These are phyloP conservation scores for Hylyphantes graminicola DNA, from an alignment of 1,140 invertebrate species.

Conservation along the genomic window DNA sequence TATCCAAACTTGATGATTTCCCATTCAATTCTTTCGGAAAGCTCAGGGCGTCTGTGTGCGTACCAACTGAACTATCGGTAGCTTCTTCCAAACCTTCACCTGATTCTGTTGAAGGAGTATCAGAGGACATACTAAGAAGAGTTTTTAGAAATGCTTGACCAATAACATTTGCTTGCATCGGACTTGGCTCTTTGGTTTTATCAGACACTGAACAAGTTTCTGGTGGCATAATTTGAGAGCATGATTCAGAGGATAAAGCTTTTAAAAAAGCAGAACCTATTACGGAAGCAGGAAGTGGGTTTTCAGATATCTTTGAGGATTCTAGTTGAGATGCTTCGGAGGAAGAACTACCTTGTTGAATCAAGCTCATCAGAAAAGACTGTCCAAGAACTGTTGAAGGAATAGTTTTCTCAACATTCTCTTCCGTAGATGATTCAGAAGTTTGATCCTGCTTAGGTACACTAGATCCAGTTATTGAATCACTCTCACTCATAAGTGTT, in stretches of 20 bases:
- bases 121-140: constrained; percentile 8
- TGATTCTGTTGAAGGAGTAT: neutral
- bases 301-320: neutral
- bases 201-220: too few species aligned
- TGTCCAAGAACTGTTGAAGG: constrained; percentile 35
- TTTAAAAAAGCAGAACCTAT: constrained; percentile 34
- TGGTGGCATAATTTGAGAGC: neutral
- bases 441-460: neutral
- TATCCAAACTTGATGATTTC: neutral
- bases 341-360: neutral
- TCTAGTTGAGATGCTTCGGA: neutral
- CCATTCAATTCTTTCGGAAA: neutral
- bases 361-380: constrained; percentile 29
- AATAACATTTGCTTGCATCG: constrained; percentile 42
- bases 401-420: constrained; percentile 12
- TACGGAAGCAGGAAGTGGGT: constrained; percentile 4
- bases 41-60: neutral
- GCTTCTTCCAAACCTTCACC: neutral
- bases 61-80: neutral
- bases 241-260: constrained; percentile 8
- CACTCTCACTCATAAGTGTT: constrained; percentile 16
- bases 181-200: neutral
- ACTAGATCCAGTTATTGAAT: neutral
- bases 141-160: constrained; percentile 54
- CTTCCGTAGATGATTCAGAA: constrained; percentile 5